phyloP scores from a whole-genome alignment of 2,113 vertebrate species.

The Sylvilagus bachmani region DNA sequence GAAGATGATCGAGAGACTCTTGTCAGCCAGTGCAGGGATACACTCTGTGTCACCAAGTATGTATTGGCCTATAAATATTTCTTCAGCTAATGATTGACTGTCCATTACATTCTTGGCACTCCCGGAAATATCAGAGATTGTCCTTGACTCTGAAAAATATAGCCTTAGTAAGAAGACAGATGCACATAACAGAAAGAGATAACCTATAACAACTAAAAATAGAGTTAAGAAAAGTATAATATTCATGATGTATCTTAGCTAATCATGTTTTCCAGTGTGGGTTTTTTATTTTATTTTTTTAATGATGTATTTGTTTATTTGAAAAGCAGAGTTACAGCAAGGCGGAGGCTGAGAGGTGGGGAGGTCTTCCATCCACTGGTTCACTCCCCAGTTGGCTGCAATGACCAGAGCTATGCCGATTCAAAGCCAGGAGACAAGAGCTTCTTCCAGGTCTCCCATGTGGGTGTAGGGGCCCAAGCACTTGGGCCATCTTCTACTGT shows the following conservation, averaged over 20 bases:
- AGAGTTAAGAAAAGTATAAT: neutral
- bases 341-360: no score
- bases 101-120: neutral
- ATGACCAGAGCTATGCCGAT: no score
- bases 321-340: no score
- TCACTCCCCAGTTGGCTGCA: no score
- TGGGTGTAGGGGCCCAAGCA: no score
- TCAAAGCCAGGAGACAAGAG: no score
- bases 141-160: neutral
- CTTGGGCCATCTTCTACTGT: no score
- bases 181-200: neutral
- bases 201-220: neutral
- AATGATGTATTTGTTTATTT: no score
- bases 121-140: neutral
- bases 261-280: neutral
- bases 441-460: no score
- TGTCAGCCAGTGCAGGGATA: slow-evolving; percentile 95
- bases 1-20: slow-evolving; percentile 97
- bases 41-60: slow-evolving; percentile 98
- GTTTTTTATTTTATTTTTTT: no score
- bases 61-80: slow-evolving; percentile 71
- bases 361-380: no score
- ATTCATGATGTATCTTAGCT: neutral
- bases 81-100: neutral
- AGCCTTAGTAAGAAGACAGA: neutral